These are phyloP conservation scores for Eupithecia dodoneata DNA, from an alignment of 2,888 invertebrate species.

Conservation along the genomic window DNA sequence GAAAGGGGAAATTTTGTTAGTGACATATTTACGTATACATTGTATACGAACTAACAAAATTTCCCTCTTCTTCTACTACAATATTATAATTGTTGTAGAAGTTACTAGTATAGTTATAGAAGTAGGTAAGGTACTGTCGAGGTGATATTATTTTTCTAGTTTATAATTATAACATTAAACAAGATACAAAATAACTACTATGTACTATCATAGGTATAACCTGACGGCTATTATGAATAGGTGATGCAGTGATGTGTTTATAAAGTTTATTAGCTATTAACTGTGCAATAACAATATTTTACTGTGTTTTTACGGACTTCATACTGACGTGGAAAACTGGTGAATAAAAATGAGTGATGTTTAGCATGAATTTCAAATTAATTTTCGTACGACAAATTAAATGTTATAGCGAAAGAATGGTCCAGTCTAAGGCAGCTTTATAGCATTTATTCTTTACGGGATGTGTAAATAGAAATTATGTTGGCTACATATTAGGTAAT, in stretches of 20 bases:
- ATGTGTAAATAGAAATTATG: not conserved
- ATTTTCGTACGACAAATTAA: not conserved
- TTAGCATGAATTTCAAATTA: not conserved
- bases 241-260: conserved; percentile 1
- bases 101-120: not conserved
- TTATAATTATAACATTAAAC: not conserved
- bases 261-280: conserved; percentile 6
- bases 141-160: not conserved
- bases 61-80: not conserved
- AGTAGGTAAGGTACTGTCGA: not conserved
- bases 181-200: not conserved
- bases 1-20: no score
- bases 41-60: not conserved
- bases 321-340: not conserved
- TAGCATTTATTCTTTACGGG: not conserved
- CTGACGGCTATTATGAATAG: not conserved
- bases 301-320: not conserved
- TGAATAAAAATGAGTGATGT: not conserved
- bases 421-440: not conserved
- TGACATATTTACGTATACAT: no score
- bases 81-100: not conserved
- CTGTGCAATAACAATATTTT: not conserved
- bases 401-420: not conserved
- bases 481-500: no score
- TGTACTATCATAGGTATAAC: not conserved